phyloP scores from a whole-genome alignment of 2,888 invertebrate species.

The Fissipunctia ypsillon region DNA sequence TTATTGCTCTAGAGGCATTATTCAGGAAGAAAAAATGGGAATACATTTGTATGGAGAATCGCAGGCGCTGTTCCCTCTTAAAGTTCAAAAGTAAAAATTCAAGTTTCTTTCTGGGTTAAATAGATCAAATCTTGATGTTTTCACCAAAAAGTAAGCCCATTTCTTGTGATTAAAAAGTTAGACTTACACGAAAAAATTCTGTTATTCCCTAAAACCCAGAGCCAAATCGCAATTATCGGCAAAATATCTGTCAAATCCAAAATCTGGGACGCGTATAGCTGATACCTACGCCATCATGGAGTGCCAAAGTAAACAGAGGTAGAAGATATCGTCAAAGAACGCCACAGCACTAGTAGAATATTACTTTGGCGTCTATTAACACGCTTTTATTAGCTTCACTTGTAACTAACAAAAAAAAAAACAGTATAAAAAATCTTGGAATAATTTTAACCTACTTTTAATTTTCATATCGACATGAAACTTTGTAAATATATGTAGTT shows the following conservation, averaged over 20 bases:
- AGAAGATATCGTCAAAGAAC: constrained; percentile 21
- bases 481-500: too few relatives aligned
- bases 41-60: too few relatives aligned
- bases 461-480: too few relatives aligned
- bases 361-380: neutral
- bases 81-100: neutral
- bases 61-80: too few relatives aligned
- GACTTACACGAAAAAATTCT: too few relatives aligned
- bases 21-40: too few relatives aligned
- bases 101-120: neutral
- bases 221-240: neutral
- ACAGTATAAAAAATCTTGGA: too few relatives aligned
- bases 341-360: neutral
- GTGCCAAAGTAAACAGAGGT: neutral
- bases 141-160: neutral
- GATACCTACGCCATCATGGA: constrained; percentile 2
- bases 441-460: too few relatives aligned
- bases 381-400: too few relatives aligned
- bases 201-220: neutral
- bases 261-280: neutral
- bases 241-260: neutral
- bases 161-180: neutral
- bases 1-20: too few relatives aligned
- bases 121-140: neutral
- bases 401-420: too few relatives aligned